Base-by-base conservation (phyloP, 2,797 vertebrate species). In the Emys orbicularis region DNA sequence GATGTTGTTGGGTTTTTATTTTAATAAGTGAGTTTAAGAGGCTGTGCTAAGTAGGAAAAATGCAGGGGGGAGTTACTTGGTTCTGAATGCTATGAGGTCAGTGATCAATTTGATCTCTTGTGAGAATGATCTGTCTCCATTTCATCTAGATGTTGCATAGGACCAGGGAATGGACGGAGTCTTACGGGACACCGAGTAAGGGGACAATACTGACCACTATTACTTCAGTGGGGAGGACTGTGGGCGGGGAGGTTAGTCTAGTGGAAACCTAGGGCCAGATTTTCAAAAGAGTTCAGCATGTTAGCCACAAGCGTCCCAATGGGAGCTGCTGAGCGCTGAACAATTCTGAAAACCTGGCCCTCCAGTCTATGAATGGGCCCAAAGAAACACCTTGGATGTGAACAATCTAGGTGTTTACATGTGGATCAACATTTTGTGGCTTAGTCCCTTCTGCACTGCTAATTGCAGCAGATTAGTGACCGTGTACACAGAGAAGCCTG, bases 1-100 rank as follows among this genome's bases (percentile, higher is more conserved):
- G n/a, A 23, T 1, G 53, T 23, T 81, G 18, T 4, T 79, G 31
- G 65, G 44, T 1, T 6, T 44, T 44, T 25, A 56, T 90, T 53
- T 77, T 15, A 54, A 57, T 0, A 0, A 81, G 21, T 19, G 49
- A 49, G 15, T 54, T 4, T 49, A 93, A 53, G 8, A 83, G 61
- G 29, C 65, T 72, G 65, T n/a, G 19, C n/a, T 84, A 53, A 56
- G 57, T 6, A 25, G 41, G 13, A 12, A 23, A 84, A 76, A 87
- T 61, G 29, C 44, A 31, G 1, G 29, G 5, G 44, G 27, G 23
- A 29, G 34, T 86, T 54, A 12, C 65, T 44, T 68, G 37, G 10
- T 77, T 49, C 41, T 49, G 27, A 82, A 10, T 4, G 12, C 23
- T 65, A 41, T 41, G 12, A 91, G 50, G 54, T 29, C 89, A 41